Evolutionary conservation across 35 echinoderm and acorn worm genomes (phyloP).

Genomic region (Eucidaris tribuloides): DNA sequence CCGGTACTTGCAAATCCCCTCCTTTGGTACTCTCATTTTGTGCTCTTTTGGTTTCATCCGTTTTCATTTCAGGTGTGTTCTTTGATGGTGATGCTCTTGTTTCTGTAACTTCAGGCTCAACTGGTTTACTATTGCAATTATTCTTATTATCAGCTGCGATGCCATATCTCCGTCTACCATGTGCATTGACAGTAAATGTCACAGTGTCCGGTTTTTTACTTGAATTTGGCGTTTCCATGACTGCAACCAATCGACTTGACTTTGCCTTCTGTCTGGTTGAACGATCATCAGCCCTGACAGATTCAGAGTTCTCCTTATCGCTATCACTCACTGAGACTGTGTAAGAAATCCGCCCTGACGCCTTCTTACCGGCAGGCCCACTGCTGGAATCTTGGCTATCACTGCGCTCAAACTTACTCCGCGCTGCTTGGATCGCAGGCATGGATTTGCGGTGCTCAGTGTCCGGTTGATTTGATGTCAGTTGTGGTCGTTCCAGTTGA

Average conservation of each 20-base stretch:
- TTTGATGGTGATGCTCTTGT: background rate
- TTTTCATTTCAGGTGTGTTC: background rate
- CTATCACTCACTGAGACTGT: constrained; percentile 47
- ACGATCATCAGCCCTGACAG: background rate
- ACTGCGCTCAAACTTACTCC: constrained; percentile 72
- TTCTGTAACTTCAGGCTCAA: background rate
- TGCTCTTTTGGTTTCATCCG: background rate
- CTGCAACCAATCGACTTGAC: constrained; percentile 34
- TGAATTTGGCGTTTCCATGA: constrained; percentile 34
- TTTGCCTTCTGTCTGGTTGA: constrained; percentile 18
- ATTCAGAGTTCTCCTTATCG: constrained; percentile 45
- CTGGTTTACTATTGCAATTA: constrained; percentile 40
- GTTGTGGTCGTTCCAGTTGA: background rate
- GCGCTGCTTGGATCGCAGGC: constrained; percentile 59
- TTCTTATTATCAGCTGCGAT: constrained; percentile 11
- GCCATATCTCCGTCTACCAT: background rate
- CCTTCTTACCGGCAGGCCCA: background rate
- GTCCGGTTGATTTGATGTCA: background rate
- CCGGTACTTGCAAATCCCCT: background rate
- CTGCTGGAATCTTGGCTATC: background rate
- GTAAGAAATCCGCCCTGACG: constrained; percentile 41
- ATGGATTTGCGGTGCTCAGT: constrained; percentile 58
- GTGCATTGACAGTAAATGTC: constrained; percentile 40
- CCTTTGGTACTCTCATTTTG: background rate
- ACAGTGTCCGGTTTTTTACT: constrained; percentile 34